Evolutionary conservation across 1,140 invertebrate genomes (phyloP), one percentile per base, ranked within the genome.

Genomic region (Diorhabda sublineata): DNA sequence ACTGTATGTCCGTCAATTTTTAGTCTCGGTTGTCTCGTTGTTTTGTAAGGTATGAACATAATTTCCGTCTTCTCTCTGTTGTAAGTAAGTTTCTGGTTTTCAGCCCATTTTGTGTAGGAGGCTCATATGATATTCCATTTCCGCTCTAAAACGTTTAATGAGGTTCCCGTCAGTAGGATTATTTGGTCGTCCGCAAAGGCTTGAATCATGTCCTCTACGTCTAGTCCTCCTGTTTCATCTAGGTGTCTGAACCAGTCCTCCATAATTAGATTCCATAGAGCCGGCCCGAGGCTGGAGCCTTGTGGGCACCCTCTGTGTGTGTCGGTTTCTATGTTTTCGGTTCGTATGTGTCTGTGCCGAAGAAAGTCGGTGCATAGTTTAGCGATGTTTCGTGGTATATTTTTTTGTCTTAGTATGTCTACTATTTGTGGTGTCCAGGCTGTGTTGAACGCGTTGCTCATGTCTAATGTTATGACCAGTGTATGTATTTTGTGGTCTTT

Each of bases 261-360:
- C 73, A 75, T 71, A 4, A 60, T 45, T 2, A 75, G 26, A 7
- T 74, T 57, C 70, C 74, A 76, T 9, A 74, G 61, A 4, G 57
- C 58, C 0, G 75, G 74, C 1, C 74, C 74, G 5, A 76, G 62
- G 9, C 72, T 65, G 4, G 66, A 70, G 1, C 75, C 75, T 63
- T 78, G 72, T 6, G 73, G 74, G 45, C 76, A 76, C 6, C 76
- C 76, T 59, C 62, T 69, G 5, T 63, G 45, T 8, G 68, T 67
- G 2, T 45, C 3, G 43, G 42, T 58, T 0, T 58, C 68, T 9
- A 72, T 59, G 7, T 8, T 57, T 59, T 69, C 67, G 4, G 61
- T 61, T 2, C n/a, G 68, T 26, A 73, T 66, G 9, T 63, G 64
- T 42, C 67, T 65, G 11, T 72, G 44, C 2, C 42, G 2, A 2